These are phyloP conservation scores for Acipenser oxyrinchus DNA, from an alignment of 2,797 vertebrate genomes.

Conservation along the genomic window DNA sequence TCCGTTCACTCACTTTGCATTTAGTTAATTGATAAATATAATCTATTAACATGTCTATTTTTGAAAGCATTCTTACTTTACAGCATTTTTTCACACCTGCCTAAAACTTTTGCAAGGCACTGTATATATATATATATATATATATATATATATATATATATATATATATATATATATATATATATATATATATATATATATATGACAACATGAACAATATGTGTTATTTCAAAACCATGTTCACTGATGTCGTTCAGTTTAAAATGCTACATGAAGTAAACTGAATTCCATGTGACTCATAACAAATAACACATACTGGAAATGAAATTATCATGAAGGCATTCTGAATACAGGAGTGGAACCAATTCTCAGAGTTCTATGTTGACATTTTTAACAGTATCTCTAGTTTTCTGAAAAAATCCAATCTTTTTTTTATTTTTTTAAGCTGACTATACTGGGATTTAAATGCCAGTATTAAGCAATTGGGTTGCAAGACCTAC, in stretches of 20 bases:
- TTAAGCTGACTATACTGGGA: constrained; percentile 44
- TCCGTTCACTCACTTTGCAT: too few relatives aligned
- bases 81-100: too few relatives aligned
- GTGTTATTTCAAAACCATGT: constrained; percentile 10
- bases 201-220: constrained; percentile 4
- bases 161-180: too few relatives aligned
- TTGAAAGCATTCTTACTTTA: too few relatives aligned
- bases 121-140: too few relatives aligned
- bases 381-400: constrained; percentile 23
- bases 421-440: constrained; percentile 35
- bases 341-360: constrained; percentile 6
- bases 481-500: constrained; percentile 48
- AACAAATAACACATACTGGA: constrained; percentile 12
- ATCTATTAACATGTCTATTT: too few relatives aligned
- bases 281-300: constrained; percentile 15
- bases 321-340: constrained; percentile 11
- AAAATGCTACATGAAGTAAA: constrained; percentile 9
- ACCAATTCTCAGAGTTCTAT: constrained; percentile 9
- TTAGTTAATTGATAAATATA: too few relatives aligned
- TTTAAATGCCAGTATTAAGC: constrained; percentile 53
- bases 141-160: too few relatives aligned
- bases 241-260: constrained; percentile 7
- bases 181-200: not conserved
- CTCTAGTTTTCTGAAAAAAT: constrained; percentile 28
- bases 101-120: too few relatives aligned